phyloP scores from a whole-genome alignment of 2,888 invertebrate species.

The Lasioglossum oenotherae region DNA sequence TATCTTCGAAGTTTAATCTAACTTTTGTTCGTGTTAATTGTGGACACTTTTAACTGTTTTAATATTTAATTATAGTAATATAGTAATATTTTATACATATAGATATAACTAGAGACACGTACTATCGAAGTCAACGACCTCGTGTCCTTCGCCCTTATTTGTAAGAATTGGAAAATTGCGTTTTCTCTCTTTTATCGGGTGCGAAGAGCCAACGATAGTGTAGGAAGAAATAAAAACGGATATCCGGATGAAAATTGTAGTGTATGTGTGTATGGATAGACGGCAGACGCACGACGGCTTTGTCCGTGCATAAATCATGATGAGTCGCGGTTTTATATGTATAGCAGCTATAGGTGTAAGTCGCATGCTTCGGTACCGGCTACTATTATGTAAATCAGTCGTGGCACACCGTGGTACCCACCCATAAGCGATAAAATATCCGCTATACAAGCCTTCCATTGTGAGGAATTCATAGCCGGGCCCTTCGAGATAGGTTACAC shows the following conservation, averaged over 20 bases:
- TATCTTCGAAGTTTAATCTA: too few relatives aligned
- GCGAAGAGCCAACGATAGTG: neutral
- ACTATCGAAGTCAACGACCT: neutral
- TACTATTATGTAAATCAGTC: constrained; percentile 76
- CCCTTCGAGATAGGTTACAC: constrained; percentile 47
- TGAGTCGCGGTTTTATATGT: constrained; percentile 55
- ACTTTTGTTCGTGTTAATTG: too few relatives aligned
- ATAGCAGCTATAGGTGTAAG: constrained; percentile 60
- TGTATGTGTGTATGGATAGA: neutral
- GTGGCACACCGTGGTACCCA: constrained; percentile 64
- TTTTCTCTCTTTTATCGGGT: neutral
- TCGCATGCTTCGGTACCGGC: constrained; percentile 63
- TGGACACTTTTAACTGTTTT: too few relatives aligned
- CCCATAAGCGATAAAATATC: constrained; percentile 76
- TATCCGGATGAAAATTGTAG: neutral
- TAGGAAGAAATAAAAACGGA: neutral
- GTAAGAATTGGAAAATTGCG: neutral
- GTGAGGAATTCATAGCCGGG: constrained; percentile 62
- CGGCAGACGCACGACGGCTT: constrained; percentile 26
- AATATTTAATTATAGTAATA: too few relatives aligned
- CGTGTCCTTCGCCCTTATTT: neutral
- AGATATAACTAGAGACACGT: too few relatives aligned
- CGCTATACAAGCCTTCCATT: constrained; percentile 71
- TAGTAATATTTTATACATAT: too few relatives aligned
- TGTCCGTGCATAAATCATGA: constrained; percentile 60